phyloP scores from a whole-genome alignment of 2,113 vertebrate genomes.

The Petrocephalus microphthalmus region DNA sequence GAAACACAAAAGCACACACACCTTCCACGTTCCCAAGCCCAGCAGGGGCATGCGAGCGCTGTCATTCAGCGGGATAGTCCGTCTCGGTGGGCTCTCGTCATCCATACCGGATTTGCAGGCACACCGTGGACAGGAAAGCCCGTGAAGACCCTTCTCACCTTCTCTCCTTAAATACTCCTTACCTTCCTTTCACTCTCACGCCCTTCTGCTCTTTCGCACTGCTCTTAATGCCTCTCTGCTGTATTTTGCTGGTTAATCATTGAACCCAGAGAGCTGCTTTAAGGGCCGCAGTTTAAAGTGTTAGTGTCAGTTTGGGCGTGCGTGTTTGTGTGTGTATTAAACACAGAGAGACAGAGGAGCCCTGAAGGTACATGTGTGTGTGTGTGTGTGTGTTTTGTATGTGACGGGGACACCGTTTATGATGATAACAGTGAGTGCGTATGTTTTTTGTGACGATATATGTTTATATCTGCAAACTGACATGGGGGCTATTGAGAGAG shows the following conservation, averaged over 20 bases:
- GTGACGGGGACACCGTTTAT: neutral
- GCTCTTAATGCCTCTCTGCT: neutral
- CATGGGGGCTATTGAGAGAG: neutral
- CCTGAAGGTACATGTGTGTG: neutral
- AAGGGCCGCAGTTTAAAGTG: neutral
- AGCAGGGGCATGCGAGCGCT: conserved; percentile 58
- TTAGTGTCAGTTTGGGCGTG: neutral
- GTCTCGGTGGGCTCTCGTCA: conserved; percentile 28
- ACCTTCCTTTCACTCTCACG: neutral
- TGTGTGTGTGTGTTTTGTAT: neutral
- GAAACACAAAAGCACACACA: conserved; percentile 26
- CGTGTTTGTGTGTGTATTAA: neutral
- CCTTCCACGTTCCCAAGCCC: conserved; percentile 65
- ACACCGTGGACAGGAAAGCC: neutral
- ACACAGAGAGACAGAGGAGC: neutral
- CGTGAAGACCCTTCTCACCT: neutral
- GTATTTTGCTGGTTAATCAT: conserved; percentile 19
- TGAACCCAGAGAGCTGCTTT: neutral
- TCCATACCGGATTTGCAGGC: conserved; percentile 36
- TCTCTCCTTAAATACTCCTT: neutral
- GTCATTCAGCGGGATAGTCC: conserved; percentile 52
- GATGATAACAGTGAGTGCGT: neutral
- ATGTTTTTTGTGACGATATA: neutral
- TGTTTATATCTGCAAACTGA: neutral
- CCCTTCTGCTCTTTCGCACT: neutral